A percentile compares a stretch with the other conserved stretches of the same genome.
Conservation (phyloP, 92 coral and sea anemone genomes). For the Epizoanthus fatuus region DNA sequence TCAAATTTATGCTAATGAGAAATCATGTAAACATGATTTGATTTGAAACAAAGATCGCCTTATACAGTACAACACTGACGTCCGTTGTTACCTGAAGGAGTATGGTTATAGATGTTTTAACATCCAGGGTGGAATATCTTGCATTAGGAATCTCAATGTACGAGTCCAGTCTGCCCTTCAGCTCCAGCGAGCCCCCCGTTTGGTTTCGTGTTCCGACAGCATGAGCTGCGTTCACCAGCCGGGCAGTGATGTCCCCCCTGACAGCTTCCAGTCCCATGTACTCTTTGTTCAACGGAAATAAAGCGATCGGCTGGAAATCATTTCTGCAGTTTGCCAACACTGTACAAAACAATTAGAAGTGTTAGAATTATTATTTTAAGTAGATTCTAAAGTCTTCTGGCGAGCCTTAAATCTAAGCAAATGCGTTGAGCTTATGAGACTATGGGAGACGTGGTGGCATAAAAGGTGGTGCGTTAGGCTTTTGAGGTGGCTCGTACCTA, state of each 20-base stretch:
- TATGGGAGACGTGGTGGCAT: no score
- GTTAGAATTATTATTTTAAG: background rate
- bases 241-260: slow-evolving; percentile 35
- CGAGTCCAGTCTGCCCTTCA: slow-evolving; percentile 60
- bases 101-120: slow-evolving; percentile 68
- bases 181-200: slow-evolving; percentile 60
- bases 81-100: slow-evolving; percentile 19
- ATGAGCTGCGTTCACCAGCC: slow-evolving; percentile 32
- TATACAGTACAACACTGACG: no score
- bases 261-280: slow-evolving; percentile 59
- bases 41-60: no score
- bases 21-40: no score
- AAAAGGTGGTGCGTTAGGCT: no score
- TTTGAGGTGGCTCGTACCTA: no score
- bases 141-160: slow-evolving; percentile 69
- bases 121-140: slow-evolving; percentile 42
- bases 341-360: background rate
- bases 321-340: slow-evolving; percentile 52
- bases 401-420: background rate
- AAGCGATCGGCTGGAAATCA: slow-evolving; percentile 60
- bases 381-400: background rate
- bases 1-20: no score
- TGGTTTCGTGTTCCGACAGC: slow-evolving; percentile 60
- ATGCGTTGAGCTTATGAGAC: no score
- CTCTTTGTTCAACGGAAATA: slow-evolving; percentile 70